Base-by-base conservation (phyloP, 2,888 invertebrate genomes). In the Reticulitermes lucifugus region DNA sequence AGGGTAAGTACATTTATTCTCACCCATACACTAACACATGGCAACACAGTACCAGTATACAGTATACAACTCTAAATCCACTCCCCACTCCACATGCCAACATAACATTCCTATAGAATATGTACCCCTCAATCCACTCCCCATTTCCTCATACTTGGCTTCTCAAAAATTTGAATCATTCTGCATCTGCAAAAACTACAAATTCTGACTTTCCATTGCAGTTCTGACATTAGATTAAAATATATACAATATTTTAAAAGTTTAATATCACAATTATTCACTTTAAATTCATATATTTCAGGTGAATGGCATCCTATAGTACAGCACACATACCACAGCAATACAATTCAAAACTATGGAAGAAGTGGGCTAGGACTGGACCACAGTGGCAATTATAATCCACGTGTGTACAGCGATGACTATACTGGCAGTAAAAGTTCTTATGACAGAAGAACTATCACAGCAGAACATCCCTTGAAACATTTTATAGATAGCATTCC, bases 221-320 rank as follows among this genome's bases (percentile, higher is more conserved):
- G 18, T 55, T 46, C 46, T 46, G 12, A 1, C 46, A 46, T 46
- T 12, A 9, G 10, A 46, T 18, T 70, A 70, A 70, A 70, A 7
- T 1, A 25, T 35, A 18, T 21, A n/a, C n/a, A 9, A n/a, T 21
- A 3, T 65, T 22, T n/a, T 65, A 25, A 65, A n/a, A 21, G 21
- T 22, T 65, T 25, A 65, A 7, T 9, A 65, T 18, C 9, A 14
- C 12, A 70, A 6, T 29, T 25, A 29, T 70, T 21, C 41, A 14
- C 2, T 29, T 14, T 70, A 29, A n/a, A 70, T n/a, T 70, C 6
- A 21, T 73, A 9, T 5, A 73, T 73, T 73, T n/a, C 77, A 77
- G 77, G 77, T n/a, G 77, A 77, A 22, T 77, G 77, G 77, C 51
- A 77, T 77, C 77, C 77, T 12, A 77, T 77, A 3, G 77, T 46